These are phyloP conservation scores for Muscicapa comitata DNA, from an alignment of 2,797 vertebrate genomes.

Conservation along the genomic window DNA sequence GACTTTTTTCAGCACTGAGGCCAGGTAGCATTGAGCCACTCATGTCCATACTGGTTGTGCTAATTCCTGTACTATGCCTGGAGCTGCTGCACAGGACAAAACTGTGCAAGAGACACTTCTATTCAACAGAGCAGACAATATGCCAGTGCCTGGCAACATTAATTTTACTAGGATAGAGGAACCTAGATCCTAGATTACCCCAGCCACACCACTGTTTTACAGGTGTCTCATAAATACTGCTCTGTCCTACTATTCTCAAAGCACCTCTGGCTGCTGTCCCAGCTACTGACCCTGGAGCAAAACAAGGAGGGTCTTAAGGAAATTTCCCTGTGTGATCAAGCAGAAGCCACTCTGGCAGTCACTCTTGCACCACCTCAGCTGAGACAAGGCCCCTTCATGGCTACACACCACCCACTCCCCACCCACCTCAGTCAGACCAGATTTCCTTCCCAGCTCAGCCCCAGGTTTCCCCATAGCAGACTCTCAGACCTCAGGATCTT, in stretches of 20 bases:
- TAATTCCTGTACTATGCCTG: neutral
- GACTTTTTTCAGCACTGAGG: neutral
- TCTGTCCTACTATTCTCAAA: neutral
- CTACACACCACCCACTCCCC: neutral
- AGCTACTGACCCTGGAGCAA: neutral
- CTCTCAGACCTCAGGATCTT: accelerated
- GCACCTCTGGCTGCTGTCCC: neutral
- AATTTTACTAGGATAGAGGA: neutral
- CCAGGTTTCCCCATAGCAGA: neutral
- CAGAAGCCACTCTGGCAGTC: neutral
- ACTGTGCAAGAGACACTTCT: neutral
- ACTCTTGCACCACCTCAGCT: neutral
- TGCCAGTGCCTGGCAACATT: neutral
- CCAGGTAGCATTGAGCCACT: neutral
- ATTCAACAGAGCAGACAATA: neutral
- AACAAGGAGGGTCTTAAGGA: neutral
- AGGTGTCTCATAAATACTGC: neutral
- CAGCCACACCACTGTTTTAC: neutral
- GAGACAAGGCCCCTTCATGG: neutral
- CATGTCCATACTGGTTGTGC: neutral
- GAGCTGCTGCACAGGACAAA: neutral
- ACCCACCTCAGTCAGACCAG: neutral
- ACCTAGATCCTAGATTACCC: neutral
- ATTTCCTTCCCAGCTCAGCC: neutral
- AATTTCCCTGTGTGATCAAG: neutral